Evolutionary conservation across 2,113 vertebrate genomes (phyloP).

Genomic region (Acinonyx jubatus): DNA sequence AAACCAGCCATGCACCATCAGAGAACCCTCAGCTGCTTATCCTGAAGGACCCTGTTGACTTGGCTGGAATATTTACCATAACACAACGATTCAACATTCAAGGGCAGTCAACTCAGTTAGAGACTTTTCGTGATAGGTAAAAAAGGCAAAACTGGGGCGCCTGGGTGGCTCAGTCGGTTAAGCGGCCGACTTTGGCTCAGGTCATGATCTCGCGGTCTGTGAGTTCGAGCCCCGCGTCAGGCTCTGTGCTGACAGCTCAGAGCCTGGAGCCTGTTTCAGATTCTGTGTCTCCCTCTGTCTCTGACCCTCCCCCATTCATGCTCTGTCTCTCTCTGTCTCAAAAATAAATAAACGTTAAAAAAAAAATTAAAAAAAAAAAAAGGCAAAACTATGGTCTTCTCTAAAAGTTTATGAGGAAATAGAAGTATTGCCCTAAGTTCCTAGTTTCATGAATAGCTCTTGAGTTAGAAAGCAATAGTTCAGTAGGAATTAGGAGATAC

Average conservation of each 20-base stretch:
- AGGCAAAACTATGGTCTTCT: neutral
- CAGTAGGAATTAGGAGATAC: neutral
- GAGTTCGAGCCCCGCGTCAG: too few relatives aligned
- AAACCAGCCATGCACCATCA: neutral
- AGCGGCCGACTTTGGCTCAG: too few relatives aligned
- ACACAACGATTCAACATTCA: neutral
- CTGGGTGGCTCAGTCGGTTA: too few relatives aligned
- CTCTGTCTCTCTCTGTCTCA: too few relatives aligned
- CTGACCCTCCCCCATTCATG: too few relatives aligned
- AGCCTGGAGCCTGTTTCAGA: too few relatives aligned
- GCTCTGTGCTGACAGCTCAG: too few relatives aligned
- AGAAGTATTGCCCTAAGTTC: neutral
- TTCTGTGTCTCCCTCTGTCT: too few relatives aligned
- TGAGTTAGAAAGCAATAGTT: neutral
- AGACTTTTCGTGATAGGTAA: neutral
- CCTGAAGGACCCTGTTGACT: neutral
- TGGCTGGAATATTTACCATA: neutral
- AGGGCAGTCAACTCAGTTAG: neutral
- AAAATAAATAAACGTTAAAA: too few relatives aligned
- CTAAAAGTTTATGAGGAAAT: constrained; percentile 21
- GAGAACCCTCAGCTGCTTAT: neutral
- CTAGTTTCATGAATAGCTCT: neutral
- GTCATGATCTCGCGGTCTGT: too few relatives aligned
- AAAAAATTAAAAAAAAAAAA: neutral
- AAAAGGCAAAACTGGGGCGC: neutral